Evolutionary conservation across 2,113 vertebrate species (phyloP).

Genomic region (Okapia johnstoni): DNA sequence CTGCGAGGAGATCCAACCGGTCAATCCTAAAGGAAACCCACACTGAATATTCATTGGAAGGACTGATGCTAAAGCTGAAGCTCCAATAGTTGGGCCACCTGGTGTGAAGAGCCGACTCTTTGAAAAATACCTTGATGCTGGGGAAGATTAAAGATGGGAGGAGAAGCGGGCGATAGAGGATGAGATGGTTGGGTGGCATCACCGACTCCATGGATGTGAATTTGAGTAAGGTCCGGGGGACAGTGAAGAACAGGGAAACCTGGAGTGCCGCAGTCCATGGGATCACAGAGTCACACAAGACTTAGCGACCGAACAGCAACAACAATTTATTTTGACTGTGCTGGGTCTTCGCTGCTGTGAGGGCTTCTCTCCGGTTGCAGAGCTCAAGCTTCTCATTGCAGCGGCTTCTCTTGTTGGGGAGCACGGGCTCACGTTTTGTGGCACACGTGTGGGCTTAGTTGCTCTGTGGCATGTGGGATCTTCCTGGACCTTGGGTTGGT

Average conservation of each 20-base stretch:
- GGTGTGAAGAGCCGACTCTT: neutral
- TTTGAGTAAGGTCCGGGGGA: neutral
- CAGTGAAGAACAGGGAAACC: neutral
- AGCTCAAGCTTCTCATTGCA: neutral
- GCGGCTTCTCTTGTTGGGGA: neutral
- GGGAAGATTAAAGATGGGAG: neutral
- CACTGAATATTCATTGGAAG: neutral
- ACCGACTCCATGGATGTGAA: neutral
- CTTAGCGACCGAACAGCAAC: rapidly evolving
- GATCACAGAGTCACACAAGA: neutral
- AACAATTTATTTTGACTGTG: neutral
- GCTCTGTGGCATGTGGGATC: neutral
- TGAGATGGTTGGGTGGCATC: neutral
- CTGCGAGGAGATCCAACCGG: neutral
- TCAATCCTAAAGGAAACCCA: neutral
- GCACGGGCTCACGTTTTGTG: neutral
- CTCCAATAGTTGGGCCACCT: neutral
- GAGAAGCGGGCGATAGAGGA: neutral
- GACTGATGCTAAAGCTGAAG: neutral
- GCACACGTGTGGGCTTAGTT: neutral
- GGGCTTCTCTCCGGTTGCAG: neutral
- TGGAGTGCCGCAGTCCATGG: neutral
- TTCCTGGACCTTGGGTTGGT: neutral
- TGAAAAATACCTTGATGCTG: neutral
- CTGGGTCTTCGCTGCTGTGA: rapidly evolving